Conservation (phyloP, 1,140 invertebrate species). For the Bombus sibiricus region DNA sequence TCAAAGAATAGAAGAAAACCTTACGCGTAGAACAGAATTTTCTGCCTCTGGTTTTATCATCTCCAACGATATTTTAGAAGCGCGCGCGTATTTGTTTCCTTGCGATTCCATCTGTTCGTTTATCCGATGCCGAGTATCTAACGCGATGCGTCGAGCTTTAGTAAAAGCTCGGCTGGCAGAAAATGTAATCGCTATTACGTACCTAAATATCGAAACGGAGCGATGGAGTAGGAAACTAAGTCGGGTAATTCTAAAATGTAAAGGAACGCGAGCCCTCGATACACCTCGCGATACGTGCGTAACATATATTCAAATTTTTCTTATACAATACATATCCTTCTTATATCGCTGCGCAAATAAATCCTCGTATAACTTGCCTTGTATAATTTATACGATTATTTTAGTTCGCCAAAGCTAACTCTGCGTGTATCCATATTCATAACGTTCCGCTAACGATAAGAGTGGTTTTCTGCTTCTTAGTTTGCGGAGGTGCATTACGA, state of each 20-base stretch:
- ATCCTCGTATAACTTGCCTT: background rate
- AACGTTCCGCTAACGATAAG: constrained; percentile 13
- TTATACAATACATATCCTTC: background rate
- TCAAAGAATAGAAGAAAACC: background rate
- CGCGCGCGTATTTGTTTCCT: no score
- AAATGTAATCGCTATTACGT: background rate
- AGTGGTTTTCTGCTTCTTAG: constrained; percentile 18
- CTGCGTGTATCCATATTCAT: constrained; percentile 5
- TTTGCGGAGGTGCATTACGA: background rate
- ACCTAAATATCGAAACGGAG: background rate
- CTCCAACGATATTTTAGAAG: no score
- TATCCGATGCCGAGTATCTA: background rate
- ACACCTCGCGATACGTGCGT: no score
- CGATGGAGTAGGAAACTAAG: background rate
- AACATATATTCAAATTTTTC: no score
- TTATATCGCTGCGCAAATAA: background rate
- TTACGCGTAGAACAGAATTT: background rate
- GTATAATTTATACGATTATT: background rate
- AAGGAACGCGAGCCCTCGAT: no score
- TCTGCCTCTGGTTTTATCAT: background rate
- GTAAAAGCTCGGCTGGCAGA: background rate
- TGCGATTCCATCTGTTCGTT: background rate
- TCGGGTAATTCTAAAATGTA: no score
- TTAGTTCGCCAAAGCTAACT: background rate
- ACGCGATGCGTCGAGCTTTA: background rate